Conservation (phyloP, 2,797 vertebrate species). For the Synaphobranchus kaupii region DNA sequence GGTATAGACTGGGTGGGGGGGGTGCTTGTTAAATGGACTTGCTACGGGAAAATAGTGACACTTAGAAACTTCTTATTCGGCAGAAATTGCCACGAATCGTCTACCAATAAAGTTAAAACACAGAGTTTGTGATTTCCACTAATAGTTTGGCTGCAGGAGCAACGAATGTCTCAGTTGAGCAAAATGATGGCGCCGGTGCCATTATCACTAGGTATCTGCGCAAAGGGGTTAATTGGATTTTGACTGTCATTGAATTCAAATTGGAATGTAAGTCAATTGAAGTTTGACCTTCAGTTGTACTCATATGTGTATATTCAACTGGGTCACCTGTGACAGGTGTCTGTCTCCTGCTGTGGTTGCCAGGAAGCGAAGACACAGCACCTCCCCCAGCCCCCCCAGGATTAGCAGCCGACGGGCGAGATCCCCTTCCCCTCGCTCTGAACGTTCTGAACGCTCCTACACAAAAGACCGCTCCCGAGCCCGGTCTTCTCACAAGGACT, state of each 20-base stretch:
- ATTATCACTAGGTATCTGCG: too few species aligned
- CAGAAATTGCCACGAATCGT: too few species aligned
- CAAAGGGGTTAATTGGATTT: neutral
- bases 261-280: neutral
- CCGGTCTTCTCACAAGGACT: conserved; percentile 91
- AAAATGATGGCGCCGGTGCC: too few species aligned
- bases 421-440: conserved; percentile 90
- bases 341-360: conserved; percentile 39
- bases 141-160: too few species aligned
- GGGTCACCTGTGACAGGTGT: neutral
- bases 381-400: conserved; percentile 88
- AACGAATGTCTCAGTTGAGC: too few species aligned
- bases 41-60: too few species aligned
- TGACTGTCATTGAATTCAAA: neutral
- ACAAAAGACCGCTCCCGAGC: conserved; percentile 86
- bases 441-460: conserved; percentile 85
- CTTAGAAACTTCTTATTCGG: too few species aligned
- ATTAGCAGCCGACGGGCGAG: conserved; percentile 83
- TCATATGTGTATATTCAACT: neutral
- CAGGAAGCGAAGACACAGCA: conserved; percentile 92
- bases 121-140: too few species aligned
- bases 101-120: too few species aligned
- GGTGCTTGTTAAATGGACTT: too few species aligned
- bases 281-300: neutral
- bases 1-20: too few species aligned